A percentile compares a stretch with the other conserved stretches of the same genome.
phyloP scores from a whole-genome alignment of 2,888 invertebrate species.

The Arctia plantaginis region DNA sequence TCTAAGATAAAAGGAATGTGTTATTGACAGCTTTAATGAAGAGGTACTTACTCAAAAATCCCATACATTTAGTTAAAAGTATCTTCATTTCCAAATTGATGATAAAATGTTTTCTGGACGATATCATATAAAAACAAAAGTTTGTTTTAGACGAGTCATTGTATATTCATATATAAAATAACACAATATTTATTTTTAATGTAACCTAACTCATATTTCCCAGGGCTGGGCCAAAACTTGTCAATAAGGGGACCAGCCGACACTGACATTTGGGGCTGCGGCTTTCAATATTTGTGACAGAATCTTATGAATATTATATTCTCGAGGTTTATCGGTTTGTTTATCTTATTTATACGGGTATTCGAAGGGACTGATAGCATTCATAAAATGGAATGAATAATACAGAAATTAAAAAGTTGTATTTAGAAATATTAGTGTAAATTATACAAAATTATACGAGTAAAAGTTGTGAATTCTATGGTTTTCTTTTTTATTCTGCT shows the following conservation, averaged over 20 bases:
- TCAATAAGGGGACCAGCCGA: slow-evolving; percentile 55
- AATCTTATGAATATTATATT: slow-evolving; percentile 60
- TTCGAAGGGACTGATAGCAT: not conserved
- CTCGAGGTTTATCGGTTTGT: slow-evolving; percentile 37
- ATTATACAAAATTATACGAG: no score
- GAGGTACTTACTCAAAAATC: not conserved
- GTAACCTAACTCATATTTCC: slow-evolving; percentile 33
- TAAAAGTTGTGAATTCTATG: no score
- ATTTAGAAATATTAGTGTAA: not conserved
- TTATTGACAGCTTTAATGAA: not conserved
- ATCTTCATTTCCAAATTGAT: not conserved
- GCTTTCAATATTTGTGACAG: slow-evolving; percentile 58
- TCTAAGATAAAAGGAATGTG: no score
- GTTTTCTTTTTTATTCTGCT: no score
- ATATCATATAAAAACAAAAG: not conserved
- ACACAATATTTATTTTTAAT: slow-evolving; percentile 49
- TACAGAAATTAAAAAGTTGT: not conserved
- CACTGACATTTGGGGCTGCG: slow-evolving; percentile 48
- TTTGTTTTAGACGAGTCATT: not conserved
- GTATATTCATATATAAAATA: not conserved
- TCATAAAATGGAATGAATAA: not conserved
- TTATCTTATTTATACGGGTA: slow-evolving; percentile 23
- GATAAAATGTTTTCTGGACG: not conserved
- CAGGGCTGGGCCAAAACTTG: slow-evolving; percentile 52
- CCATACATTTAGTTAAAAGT: not conserved